Conservation (phyloP, 2,113 vertebrate genomes). For the Malurus melanocephalus region DNA sequence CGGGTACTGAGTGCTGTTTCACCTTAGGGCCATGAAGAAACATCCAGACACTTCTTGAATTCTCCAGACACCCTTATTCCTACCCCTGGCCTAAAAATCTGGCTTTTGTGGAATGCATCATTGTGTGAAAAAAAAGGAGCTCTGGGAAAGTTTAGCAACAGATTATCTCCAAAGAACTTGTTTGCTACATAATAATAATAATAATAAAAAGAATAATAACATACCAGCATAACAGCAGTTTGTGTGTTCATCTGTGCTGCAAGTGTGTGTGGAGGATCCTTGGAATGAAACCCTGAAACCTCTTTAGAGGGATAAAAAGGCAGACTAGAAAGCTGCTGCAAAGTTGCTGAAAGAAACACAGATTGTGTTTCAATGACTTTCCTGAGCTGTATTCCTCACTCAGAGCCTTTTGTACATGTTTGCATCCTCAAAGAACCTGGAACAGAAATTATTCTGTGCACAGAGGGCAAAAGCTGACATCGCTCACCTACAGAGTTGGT, state of each 20-base stretch:
- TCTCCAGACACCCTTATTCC: not conserved
- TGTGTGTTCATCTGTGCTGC: not conserved
- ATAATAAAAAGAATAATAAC: not conserved
- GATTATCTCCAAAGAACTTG: not conserved
- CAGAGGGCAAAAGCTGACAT: not conserved
- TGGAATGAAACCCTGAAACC: not conserved
- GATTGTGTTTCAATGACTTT: not conserved
- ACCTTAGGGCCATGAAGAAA: not conserved
- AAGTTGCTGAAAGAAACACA: not conserved
- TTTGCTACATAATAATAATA: not conserved
- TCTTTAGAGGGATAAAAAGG: not conserved
- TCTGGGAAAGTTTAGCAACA: not conserved
- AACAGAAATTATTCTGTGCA: not conserved
- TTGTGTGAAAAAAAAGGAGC: not conserved
- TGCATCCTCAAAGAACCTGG: not conserved
- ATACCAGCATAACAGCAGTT: not conserved
- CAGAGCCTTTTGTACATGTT: not conserved
- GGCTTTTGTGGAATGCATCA: not conserved
- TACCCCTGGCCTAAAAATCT: not conserved
- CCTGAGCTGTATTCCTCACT: not conserved
- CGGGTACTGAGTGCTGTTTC: not conserved
- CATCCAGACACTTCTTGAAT: not conserved
- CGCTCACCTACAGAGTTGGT: not conserved
- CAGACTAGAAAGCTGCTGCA: not conserved
- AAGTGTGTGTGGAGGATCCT: not conserved